A percentile compares a stretch with the other conserved stretches of the same genome.
Conservation (phyloP, 2,888 invertebrate genomes). For the Germaria angustata region DNA sequence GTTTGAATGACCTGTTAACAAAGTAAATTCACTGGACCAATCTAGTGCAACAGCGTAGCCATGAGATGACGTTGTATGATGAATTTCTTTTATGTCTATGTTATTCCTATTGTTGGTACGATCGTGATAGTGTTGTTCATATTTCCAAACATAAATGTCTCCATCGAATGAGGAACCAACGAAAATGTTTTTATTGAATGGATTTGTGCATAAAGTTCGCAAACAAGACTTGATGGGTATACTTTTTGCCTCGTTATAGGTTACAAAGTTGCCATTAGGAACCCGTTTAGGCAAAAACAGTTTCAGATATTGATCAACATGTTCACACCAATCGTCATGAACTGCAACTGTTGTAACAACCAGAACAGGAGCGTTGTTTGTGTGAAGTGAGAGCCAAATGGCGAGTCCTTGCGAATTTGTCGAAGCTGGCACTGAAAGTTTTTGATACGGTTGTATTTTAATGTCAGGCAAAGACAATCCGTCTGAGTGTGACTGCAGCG, state of each 20-base stretch:
- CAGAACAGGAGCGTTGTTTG: constrained; percentile 77
- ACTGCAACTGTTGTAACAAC: constrained; percentile 74
- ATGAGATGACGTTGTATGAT: constrained; percentile 71
- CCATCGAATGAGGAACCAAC: constrained; percentile 78
- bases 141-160: constrained; percentile 78
- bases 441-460: constrained; percentile 76
- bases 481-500: constrained; percentile 63
- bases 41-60: constrained; percentile 76
- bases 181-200: constrained; percentile 76
- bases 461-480: constrained; percentile 64
- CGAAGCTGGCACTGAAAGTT: constrained; percentile 69
- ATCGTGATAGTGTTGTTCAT: constrained; percentile 64
- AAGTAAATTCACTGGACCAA: constrained; percentile 74
- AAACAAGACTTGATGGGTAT: constrained; percentile 77
- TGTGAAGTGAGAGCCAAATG: constrained; percentile 77
- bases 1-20: constrained; percentile 76
- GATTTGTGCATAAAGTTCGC: constrained; percentile 75
- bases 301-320: constrained; percentile 75
- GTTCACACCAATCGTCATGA: constrained; percentile 79
- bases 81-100: constrained; percentile 73
- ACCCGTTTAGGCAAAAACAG: constrained; percentile 76
- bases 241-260: constrained; percentile 73
- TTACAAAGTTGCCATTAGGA: constrained; percentile 72
- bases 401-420: constrained; percentile 75
- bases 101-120: constrained; percentile 29